phyloP scores from a whole-genome alignment of 2,113 vertebrate genomes.

The Scortum barcoo region DNA sequence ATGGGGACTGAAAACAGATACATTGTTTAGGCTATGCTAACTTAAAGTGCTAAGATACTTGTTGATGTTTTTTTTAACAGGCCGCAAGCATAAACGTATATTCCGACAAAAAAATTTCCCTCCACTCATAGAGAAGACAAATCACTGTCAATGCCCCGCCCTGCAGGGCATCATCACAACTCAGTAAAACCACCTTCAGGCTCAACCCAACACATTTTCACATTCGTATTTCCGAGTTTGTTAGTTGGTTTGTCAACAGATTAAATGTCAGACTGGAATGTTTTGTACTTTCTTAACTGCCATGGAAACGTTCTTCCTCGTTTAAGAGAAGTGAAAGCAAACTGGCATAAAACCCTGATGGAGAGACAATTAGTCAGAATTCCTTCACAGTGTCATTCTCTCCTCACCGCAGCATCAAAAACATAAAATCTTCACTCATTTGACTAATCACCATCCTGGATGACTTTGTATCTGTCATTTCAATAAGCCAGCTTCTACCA shows the following conservation, averaged over 20 bases:
- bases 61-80: slow-evolving; percentile 59
- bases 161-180: slow-evolving; percentile 71
- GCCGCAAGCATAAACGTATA: slow-evolving; percentile 75
- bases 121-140: slow-evolving; percentile 4
- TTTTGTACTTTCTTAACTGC: slow-evolving; percentile 45
- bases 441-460: background rate
- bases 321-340: slow-evolving; percentile 48
- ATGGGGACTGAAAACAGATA: slow-evolving; percentile 65
- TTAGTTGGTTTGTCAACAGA: slow-evolving; percentile 13
- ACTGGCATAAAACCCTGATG: slow-evolving; percentile 16
- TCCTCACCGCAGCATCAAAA: background rate
- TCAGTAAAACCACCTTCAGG: slow-evolving; percentile 11
- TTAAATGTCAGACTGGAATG: slow-evolving; percentile 66
- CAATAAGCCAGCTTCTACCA: slow-evolving; percentile 23
- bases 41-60: slow-evolving; percentile 83
- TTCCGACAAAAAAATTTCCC: slow-evolving; percentile 44
- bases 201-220: slow-evolving; percentile 21
- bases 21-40: slow-evolving; percentile 69
- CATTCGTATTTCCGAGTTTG: slow-evolving; percentile 38
- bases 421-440: background rate
- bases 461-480: background rate
- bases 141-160: slow-evolving; percentile 54
- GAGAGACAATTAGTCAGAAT: background rate
- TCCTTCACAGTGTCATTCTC: slow-evolving; percentile 3
- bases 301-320: background rate